phyloP scores from a whole-genome alignment of 2,888 invertebrate genomes.

The Acleris literana region DNA sequence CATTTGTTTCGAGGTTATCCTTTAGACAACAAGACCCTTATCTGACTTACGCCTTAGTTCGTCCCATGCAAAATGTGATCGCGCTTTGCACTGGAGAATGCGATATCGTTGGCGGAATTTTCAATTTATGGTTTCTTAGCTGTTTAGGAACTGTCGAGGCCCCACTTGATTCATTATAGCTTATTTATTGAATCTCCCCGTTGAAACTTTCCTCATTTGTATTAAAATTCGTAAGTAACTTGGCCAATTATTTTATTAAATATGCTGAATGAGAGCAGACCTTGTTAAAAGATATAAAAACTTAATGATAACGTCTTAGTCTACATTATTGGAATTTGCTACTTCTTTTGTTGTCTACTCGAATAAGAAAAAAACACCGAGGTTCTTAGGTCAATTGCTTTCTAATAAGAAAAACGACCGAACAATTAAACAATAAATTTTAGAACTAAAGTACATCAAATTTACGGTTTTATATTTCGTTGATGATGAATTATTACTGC shows the following conservation, averaged over 20 bases:
- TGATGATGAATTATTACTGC: slow-evolving; percentile 19
- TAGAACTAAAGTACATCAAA: too few relatives aligned
- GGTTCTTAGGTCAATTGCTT: too few relatives aligned
- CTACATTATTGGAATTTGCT: too few relatives aligned
- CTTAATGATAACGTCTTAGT: slow-evolving; percentile 13
- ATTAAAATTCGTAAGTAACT: slow-evolving; percentile 59
- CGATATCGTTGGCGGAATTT: slow-evolving; percentile 40
- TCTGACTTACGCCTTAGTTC: slow-evolving; percentile 47
- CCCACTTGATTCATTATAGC: slow-evolving; percentile 60
- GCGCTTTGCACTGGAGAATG: slow-evolving; percentile 36
- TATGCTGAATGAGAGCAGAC: slow-evolving; percentile 23
- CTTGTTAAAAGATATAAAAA: neutral
- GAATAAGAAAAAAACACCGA: too few relatives aligned
- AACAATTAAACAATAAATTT: too few relatives aligned
- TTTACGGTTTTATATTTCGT: neutral
- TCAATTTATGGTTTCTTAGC: slow-evolving; percentile 49
- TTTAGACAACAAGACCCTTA: slow-evolving; percentile 45
- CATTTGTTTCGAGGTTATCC: slow-evolving; percentile 47
- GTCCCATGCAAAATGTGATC: slow-evolving; percentile 33
- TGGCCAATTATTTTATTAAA: slow-evolving; percentile 51
- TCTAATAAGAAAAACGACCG: too few relatives aligned
- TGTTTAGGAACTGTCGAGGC: slow-evolving; percentile 49
- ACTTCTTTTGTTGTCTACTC: too few relatives aligned
- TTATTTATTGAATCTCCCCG: slow-evolving; percentile 60
- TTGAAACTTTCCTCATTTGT: slow-evolving; percentile 59